Conservation (phyloP, 2,113 vertebrate species). For the Murina feae region DNA sequence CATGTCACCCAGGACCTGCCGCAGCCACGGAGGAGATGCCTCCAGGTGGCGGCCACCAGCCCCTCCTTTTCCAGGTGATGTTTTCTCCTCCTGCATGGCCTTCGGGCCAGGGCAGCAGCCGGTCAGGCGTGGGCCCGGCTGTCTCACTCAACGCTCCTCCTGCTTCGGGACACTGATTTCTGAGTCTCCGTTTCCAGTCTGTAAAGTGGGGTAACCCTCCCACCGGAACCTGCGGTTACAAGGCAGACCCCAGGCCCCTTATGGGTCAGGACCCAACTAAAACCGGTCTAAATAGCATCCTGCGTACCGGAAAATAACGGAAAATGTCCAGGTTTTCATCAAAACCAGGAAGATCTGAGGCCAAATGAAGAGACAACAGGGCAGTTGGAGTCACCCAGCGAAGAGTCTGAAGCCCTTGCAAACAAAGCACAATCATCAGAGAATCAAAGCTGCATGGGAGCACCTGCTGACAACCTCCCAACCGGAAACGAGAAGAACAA, state of each 20-base stretch:
- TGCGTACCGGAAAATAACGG: neutral
- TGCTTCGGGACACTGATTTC: neutral
- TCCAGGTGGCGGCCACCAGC: no score
- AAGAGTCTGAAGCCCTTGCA: neutral
- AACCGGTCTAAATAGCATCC: neutral
- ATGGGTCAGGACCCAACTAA: neutral
- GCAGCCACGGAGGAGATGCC: neutral
- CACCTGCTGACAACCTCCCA: neutral
- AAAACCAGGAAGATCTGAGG: neutral
- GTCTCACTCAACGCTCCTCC: neutral
- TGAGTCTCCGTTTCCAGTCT: neutral
- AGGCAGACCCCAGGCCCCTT: neutral
- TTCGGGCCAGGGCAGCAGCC: neutral
- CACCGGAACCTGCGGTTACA: neutral
- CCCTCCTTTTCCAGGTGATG: neutral
- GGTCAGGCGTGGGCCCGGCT: neutral
- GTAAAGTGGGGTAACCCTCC: neutral
- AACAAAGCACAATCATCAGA: neutral
- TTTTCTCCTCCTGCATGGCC: neutral
- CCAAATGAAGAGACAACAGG: neutral
- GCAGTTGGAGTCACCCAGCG: accelerated
- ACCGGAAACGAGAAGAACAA: neutral
- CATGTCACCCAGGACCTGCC: no score
- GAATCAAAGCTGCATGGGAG: neutral
- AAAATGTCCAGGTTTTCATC: neutral